These are phyloP conservation scores for Scophthalmus maximus DNA, from an alignment of 2,113 vertebrate genomes.

Conservation along the genomic window DNA sequence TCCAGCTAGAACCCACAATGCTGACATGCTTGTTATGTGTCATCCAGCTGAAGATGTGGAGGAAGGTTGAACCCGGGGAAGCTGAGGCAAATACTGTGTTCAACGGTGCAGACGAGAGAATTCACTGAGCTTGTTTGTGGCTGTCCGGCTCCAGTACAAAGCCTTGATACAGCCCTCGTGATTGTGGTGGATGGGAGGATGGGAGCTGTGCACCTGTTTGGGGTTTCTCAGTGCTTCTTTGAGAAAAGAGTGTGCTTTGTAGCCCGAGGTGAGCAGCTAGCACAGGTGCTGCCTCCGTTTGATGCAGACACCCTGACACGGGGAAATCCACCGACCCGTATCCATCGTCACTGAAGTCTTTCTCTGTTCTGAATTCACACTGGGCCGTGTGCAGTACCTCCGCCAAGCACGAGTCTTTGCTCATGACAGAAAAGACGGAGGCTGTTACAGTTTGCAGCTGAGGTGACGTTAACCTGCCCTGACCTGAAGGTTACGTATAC, in stretches of 20 bases:
- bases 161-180: constrained; percentile 40
- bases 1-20: not conserved
- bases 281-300: constrained; percentile 59
- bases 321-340: constrained; percentile 64
- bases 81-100: too few relatives aligned
- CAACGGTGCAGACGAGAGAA: constrained; percentile 3
- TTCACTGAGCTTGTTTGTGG: constrained; percentile 21
- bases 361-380: constrained; percentile 13
- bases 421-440: constrained; percentile 8
- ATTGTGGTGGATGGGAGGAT: constrained; percentile 37
- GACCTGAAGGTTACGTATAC: not conserved
- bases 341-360: constrained; percentile 46
- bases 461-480: constrained; percentile 1
- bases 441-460: constrained; percentile 16
- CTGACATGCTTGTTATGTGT: not conserved
- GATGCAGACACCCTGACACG: constrained; percentile 46
- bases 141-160: constrained; percentile 14
- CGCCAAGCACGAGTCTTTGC: constrained; percentile 23
- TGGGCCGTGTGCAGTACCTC: constrained; percentile 11
- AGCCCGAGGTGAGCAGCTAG: constrained; percentile 50
- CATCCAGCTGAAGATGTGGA: constrained; percentile 8
- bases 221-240: constrained; percentile 38
- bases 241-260: constrained; percentile 43
- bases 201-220: constrained; percentile 54
- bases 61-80: not conserved